Evolutionary conservation across 2,888 invertebrate species (phyloP).

Genomic region (Caradrina clavipalpis): DNA sequence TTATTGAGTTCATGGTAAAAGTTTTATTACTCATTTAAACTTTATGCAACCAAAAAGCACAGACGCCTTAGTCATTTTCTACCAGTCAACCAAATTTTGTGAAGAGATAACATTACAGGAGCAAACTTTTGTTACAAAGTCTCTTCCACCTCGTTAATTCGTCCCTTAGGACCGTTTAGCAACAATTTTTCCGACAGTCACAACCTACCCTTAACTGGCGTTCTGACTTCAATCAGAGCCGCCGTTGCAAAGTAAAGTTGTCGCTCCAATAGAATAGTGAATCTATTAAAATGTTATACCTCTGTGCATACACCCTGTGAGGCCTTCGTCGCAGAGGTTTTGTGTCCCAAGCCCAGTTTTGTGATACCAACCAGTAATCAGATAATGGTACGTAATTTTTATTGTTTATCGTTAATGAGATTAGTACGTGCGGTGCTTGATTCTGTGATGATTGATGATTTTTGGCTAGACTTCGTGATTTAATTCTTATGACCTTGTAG

Average conservation of each 20-base stretch:
- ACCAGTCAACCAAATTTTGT: too few relatives aligned
- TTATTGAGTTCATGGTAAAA: too few relatives aligned
- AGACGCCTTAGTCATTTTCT: too few relatives aligned
- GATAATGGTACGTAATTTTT: slow-evolving; percentile 59
- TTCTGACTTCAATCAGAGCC: slow-evolving; percentile 73
- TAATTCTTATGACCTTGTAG: not conserved
- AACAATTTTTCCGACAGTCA: not conserved
- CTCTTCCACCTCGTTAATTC: not conserved
- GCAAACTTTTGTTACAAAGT: not conserved
- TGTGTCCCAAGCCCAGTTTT: slow-evolving; percentile 24
- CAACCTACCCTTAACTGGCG: slow-evolving; percentile 71
- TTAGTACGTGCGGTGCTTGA: not conserved
- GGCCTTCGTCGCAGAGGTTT: not conserved
- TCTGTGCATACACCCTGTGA: slow-evolving; percentile 43
- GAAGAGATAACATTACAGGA: too few relatives aligned
- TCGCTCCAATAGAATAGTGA: slow-evolving; percentile 64
- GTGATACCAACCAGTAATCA: slow-evolving; percentile 18
- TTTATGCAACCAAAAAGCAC: too few relatives aligned
- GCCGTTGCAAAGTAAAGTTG: slow-evolving; percentile 71
- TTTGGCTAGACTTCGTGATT: not conserved
- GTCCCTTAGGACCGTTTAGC: not conserved
- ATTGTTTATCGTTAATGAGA: slow-evolving; percentile 7
- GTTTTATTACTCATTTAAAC: too few relatives aligned
- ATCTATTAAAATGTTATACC: slow-evolving; percentile 63
- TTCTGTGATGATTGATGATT: not conserved